Conservation (phyloP, 2,113 vertebrate genomes). For the Tonatia bakeri region DNA sequence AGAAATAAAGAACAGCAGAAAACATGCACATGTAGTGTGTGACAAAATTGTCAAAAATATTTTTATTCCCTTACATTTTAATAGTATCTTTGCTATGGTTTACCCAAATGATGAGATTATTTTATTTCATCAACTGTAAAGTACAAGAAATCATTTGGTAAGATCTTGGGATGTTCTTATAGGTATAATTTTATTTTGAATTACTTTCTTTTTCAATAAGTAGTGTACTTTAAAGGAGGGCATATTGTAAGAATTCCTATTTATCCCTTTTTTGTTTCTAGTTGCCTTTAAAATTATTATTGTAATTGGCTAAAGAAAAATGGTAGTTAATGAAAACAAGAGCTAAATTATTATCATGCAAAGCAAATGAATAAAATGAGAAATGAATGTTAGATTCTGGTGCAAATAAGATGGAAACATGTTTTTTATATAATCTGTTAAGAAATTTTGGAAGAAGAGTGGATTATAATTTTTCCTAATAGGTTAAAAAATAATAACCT, state of each 20-base stretch:
- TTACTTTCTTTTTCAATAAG: not conserved
- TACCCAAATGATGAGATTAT: not conserved
- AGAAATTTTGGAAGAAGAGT: not conserved
- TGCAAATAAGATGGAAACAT: not conserved
- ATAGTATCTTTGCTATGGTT: not conserved
- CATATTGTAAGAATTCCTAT: not conserved
- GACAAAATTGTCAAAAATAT: not conserved
- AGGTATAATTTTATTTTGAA: not conserved
- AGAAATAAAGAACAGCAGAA: not conserved
- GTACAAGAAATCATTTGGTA: not conserved
- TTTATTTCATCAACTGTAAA: not conserved
- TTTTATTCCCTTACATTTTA: not conserved
- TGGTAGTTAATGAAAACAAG: not conserved
- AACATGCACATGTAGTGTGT: not conserved
- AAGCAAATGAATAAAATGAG: not conserved
- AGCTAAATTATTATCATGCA: not conserved
- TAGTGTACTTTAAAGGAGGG: not conserved
- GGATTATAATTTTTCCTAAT: not conserved
- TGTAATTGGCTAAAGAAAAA: not conserved
- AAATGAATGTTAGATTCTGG: not conserved
- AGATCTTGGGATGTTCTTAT: not conserved
- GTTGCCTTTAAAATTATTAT: not conserved
- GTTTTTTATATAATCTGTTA: not conserved
- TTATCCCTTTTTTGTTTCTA: not conserved
- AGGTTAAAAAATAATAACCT: not conserved